phyloP scores from a whole-genome alignment of 2,797 vertebrate genomes.

The Molossus molossus region DNA sequence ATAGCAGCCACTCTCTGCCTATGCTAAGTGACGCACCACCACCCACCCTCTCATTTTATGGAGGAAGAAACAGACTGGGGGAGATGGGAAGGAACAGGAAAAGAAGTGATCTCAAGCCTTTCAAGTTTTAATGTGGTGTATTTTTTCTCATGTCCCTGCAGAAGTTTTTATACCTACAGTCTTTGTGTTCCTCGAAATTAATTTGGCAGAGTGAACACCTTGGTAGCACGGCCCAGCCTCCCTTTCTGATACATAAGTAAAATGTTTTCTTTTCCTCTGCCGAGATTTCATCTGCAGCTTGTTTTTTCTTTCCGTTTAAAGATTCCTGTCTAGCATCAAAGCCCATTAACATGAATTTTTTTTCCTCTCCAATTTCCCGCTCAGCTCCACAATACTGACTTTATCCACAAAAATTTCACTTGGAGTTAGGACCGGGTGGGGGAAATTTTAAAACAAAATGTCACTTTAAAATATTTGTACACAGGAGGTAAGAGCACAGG shows the following conservation, averaged over 20 bases:
- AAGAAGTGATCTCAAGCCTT: slow-evolving; percentile 47
- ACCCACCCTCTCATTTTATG: not conserved
- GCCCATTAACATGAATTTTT: slow-evolving; percentile 62
- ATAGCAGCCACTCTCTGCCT: slow-evolving; percentile 23
- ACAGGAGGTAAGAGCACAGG: not conserved
- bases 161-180: slow-evolving; percentile 72
- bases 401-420: slow-evolving; percentile 63
- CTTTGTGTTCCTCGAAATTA: slow-evolving; percentile 74
- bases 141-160: slow-evolving; percentile 41
- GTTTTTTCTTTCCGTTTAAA: slow-evolving; percentile 48
- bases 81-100: not conserved
- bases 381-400: slow-evolving; percentile 45
- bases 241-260: slow-evolving; percentile 32
- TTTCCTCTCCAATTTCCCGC: slow-evolving; percentile 50
- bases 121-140: not conserved
- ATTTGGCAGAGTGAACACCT: slow-evolving; percentile 60
- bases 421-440: slow-evolving; percentile 63
- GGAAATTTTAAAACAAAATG: slow-evolving; percentile 74
- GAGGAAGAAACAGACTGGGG: slow-evolving; percentile 20
- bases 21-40: not conserved
- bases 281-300: slow-evolving; percentile 71
- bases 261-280: slow-evolving; percentile 78
- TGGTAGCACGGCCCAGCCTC: slow-evolving; percentile 59
- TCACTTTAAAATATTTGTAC: slow-evolving; percentile 61
- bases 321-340: slow-evolving; percentile 74